phyloP scores from a whole-genome alignment of 2,113 vertebrate genomes.

The Empidonax traillii region DNA sequence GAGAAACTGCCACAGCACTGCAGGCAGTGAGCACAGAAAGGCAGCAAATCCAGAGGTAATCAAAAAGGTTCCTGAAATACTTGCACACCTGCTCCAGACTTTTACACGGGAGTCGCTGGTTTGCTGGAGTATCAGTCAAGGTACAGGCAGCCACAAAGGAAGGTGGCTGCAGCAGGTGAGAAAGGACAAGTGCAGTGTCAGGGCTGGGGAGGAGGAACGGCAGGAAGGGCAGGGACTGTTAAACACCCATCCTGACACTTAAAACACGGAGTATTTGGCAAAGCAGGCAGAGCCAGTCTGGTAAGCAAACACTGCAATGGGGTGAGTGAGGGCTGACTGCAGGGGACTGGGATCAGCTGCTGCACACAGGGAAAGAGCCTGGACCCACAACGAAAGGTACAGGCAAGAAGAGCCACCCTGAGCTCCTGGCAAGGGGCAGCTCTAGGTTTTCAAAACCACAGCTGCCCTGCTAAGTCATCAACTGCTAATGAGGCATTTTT shows the following conservation, averaged over 20 bases:
- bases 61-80: background rate
- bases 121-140: background rate
- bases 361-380: background rate
- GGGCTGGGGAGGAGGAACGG: background rate
- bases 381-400: background rate
- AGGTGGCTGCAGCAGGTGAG: background rate
- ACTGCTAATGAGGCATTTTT: constrained; percentile 31
- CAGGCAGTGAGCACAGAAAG: background rate
- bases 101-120: background rate
- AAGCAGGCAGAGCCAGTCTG: background rate
- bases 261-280: background rate
- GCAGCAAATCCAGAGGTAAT: background rate
- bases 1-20: background rate
- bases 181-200: background rate
- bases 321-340: background rate
- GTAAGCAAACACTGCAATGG: background rate
- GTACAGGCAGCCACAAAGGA: background rate
- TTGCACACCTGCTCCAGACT: background rate
- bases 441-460: background rate
- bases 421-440: constrained; percentile 1
- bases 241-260: background rate
- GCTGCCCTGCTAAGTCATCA: background rate
- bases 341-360: background rate
- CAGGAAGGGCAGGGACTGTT: background rate
- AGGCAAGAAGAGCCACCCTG: background rate